phyloP scores from a whole-genome alignment of 2,797 vertebrate species.

The Sebastes goodei region DNA sequence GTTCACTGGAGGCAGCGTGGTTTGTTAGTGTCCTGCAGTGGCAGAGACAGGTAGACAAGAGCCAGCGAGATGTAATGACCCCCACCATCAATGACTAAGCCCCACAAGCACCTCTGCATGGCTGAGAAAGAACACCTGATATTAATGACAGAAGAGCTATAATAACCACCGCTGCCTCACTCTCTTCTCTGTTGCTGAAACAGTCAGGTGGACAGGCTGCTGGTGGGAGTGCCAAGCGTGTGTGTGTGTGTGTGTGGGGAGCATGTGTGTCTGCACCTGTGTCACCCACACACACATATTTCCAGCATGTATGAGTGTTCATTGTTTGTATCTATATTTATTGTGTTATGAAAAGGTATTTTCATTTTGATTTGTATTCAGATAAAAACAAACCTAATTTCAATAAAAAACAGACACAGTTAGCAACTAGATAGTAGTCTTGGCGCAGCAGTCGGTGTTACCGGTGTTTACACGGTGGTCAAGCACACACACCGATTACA shows the following conservation, averaged over 20 bases:
- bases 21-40: slow-evolving; percentile 65
- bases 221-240: slow-evolving; percentile 15
- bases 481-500: too few relatives aligned
- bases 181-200: slow-evolving; percentile 17
- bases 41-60: slow-evolving; percentile 62
- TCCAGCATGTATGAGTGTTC: background rate
- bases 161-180: slow-evolving; percentile 50
- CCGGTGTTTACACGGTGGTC: too few relatives aligned
- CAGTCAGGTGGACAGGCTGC: slow-evolving; percentile 40
- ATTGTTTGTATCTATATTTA: background rate
- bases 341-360: background rate
- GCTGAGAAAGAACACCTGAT: slow-evolving; percentile 65
- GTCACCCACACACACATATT: slow-evolving; percentile 4
- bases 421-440: background rate
- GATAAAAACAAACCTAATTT: background rate
- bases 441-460: too few relatives aligned
- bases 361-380: background rate
- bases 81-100: slow-evolving; percentile 55
- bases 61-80: slow-evolving; percentile 62
- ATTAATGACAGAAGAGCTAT: slow-evolving; percentile 73
- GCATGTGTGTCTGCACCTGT: slow-evolving; percentile 30
- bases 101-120: slow-evolving; percentile 61
- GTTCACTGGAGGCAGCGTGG: slow-evolving; percentile 59
- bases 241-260: slow-evolving; percentile 10
- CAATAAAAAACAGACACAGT: background rate